phyloP scores from a whole-genome alignment of 2,113 vertebrate species.

The Ptilorrhoa leucosticta region DNA sequence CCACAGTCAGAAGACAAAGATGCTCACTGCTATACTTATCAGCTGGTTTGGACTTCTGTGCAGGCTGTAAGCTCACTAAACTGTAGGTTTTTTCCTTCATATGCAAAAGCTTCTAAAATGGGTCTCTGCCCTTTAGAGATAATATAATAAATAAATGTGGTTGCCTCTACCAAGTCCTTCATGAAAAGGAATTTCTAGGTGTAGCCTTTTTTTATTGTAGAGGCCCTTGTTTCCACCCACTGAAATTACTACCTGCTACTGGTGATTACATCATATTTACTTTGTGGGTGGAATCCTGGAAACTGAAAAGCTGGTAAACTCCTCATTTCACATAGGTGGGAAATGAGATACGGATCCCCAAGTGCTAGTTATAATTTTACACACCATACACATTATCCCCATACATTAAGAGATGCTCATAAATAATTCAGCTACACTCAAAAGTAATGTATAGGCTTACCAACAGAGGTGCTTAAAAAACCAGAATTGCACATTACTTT shows the following conservation, averaged over 20 bases:
- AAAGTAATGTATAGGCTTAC: background rate
- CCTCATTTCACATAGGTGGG: background rate
- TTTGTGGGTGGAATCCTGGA: background rate
- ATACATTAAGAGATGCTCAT: background rate
- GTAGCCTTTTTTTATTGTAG: background rate
- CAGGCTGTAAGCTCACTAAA: background rate
- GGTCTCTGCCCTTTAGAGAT: background rate
- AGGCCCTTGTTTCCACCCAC: background rate
- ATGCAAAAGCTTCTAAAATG: background rate
- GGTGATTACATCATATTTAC: background rate
- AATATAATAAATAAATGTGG: background rate
- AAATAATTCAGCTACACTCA: background rate
- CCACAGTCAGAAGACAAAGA: background rate
- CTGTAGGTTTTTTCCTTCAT: background rate
- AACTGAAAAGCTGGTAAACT: background rate
- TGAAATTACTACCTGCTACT: background rate
- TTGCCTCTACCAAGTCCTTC: background rate
- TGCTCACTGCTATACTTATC: background rate
- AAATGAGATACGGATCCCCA: slow-evolving; percentile 16
- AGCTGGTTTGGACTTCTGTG: background rate
- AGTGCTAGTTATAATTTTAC: background rate
- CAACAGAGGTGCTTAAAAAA: background rate
- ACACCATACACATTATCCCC: background rate
- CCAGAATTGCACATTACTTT: background rate
- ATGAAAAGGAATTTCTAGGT: background rate